Base-by-base conservation (phyloP, 2,888 invertebrate species). In the Caenorhabditis plicata region DNA sequence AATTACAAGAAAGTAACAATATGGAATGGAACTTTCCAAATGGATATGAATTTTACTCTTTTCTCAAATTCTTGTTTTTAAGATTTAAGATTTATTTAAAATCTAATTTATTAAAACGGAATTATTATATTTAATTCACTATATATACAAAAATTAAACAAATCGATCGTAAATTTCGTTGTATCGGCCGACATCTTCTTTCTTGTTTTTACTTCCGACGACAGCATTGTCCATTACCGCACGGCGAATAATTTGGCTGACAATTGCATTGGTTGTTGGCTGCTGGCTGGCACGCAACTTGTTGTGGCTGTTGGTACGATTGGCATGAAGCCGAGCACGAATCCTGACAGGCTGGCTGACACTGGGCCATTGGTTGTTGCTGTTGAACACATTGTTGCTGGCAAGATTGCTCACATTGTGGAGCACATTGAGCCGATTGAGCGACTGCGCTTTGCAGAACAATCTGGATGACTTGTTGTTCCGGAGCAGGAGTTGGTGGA, bases 221-320 rank as follows among this genome's bases (percentile, higher is more conserved):
- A 53, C 68, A 68, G 60, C 68, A 68, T 52, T 68, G 68, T 57
- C 68, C 64, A 43, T 54, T 61, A 44, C 48, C 52, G 45, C 68
- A 68, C 43, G 68, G 68, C 15, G 56, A 54, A 53, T 68, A 68
- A 58, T 65, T 65, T 19, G 40, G 25, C 51, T 64, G 53, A 49
- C 62, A 58, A 20, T 50, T 46, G 54, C 57, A 63, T 27, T 41
- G 39, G 38, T 38, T 51, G 31, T 13, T 15, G 20, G 57, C 38
- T 22, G 54, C 38, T 38, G 60, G 68, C 39, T 63, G 60, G 47
- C 68, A 68, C 19, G 65, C 48, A n/a, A 49, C 51, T 29, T 43
- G 45, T 13, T 60, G 54, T 48, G 68, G 68, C n/a, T n/a, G n/a
- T 33, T 62, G 62, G 43, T 46, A 56, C 46, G 52, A 36, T 44